A percentile compares a stretch with the other conserved stretches of the same genome.
phyloP scores from a whole-genome alignment of 2,797 vertebrate species.

The Darevskia nairensis region DNA sequence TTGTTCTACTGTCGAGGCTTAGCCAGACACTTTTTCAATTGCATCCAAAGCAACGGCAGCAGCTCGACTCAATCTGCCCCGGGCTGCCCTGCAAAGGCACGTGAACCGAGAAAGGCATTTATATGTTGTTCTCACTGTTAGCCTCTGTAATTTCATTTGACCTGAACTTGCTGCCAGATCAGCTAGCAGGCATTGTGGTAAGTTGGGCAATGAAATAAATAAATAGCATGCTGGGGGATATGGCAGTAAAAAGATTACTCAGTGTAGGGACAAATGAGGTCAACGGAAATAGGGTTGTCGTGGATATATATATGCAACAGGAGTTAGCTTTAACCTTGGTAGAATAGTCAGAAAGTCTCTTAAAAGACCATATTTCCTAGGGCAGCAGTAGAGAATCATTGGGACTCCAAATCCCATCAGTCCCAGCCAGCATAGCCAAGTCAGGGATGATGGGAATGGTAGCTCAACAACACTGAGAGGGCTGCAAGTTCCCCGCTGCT shows the following conservation, averaged over 20 bases:
- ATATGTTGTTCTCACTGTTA: neutral
- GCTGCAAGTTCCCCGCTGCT: too few species aligned
- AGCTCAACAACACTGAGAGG: neutral
- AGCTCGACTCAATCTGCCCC: neutral
- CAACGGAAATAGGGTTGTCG: too few species aligned
- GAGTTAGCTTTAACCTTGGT: neutral
- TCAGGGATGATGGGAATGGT: neutral
- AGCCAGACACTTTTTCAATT: neutral
- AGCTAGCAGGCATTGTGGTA: neutral
- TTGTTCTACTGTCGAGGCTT: conserved; percentile 22
- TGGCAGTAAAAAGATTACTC: neutral
- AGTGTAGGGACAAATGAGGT: neutral
- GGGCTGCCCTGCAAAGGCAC: neutral
- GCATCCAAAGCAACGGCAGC: neutral
- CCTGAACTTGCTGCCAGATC: neutral
- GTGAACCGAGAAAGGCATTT: neutral
- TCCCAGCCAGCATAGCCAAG: neutral
- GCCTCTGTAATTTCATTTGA: neutral
- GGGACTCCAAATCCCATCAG: neutral
- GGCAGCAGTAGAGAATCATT: neutral
- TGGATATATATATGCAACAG: neutral
- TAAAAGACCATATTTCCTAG: neutral
- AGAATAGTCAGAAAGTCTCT: neutral
- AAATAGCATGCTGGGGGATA: neutral
- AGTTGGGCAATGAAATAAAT: neutral